Evolutionary conservation across 1,140 invertebrate genomes (phyloP).

Genomic region (Lucilia cuprina): DNA sequence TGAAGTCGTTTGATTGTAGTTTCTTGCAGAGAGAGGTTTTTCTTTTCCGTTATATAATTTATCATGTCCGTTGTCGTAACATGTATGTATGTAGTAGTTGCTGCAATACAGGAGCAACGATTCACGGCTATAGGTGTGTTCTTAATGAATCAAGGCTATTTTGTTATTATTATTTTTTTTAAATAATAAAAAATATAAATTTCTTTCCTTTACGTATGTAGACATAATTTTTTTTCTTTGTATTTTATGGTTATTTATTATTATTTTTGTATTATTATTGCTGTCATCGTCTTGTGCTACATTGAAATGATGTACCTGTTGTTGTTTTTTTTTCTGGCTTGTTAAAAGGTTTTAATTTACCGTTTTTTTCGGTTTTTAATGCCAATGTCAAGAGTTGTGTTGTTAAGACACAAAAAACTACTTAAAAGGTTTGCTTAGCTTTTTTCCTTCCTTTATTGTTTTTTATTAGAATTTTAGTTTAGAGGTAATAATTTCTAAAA

Average conservation of each 20-base stretch:
- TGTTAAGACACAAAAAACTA: neutral
- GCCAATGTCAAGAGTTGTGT: neutral
- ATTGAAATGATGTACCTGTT: too few relatives aligned
- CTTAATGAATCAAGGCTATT: neutral
- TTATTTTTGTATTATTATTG: neutral
- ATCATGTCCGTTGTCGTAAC: too few relatives aligned
- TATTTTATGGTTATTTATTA: neutral
- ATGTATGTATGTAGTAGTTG: too few relatives aligned
- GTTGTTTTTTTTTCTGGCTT: neutral
- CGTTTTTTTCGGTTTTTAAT: neutral
- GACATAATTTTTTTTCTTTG: neutral
- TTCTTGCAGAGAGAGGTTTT: too few relatives aligned
- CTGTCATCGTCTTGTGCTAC: neutral
- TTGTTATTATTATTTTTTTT: neutral
- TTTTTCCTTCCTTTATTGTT: too few relatives aligned
- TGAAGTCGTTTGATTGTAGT: too few relatives aligned
- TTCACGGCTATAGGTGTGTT: neutral
- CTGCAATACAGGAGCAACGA: neutral
- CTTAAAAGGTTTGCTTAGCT: neutral
- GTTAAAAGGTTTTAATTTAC: slow-evolving; percentile 4
- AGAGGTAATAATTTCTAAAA: neutral
- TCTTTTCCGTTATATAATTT: too few relatives aligned
- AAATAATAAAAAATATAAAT: neutral
- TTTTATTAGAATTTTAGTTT: neutral
- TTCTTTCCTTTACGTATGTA: neutral